Evolutionary conservation across 2,888 invertebrate genomes (phyloP).

Genomic region (Drosophila lutescens): DNA sequence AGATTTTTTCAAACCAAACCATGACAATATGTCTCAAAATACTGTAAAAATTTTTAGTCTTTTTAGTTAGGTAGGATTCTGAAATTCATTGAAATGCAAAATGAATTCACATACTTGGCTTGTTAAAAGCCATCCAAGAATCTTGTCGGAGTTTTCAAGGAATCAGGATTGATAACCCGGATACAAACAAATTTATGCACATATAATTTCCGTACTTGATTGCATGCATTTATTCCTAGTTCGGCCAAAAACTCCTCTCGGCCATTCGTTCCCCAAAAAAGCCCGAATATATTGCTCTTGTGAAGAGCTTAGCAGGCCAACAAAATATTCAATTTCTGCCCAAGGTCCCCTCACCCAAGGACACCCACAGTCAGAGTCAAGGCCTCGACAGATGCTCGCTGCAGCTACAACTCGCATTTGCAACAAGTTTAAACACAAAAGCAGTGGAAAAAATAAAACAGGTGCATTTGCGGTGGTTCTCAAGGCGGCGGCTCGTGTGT

Average conservation of each 20-base stretch:
- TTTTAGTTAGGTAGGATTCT: background rate
- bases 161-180: background rate
- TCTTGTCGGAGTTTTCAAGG: background rate
- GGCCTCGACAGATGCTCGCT: slow-evolving; percentile 49
- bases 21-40: no score
- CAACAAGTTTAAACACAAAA: slow-evolving; percentile 65
- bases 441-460: slow-evolving; percentile 18
- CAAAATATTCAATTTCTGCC: slow-evolving; percentile 65
- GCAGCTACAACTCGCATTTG: slow-evolving; percentile 42
- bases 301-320: slow-evolving; percentile 31
- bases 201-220: slow-evolving; percentile 1
- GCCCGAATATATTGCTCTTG: slow-evolving; percentile 13
- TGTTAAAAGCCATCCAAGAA: background rate
- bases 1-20: no score
- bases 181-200: background rate
- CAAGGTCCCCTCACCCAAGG: slow-evolving; percentile 60
- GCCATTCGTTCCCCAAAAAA: background rate
- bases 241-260: background rate
- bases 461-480: slow-evolving; percentile 47
- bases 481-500: slow-evolving; percentile 53
- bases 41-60: no score
- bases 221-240: slow-evolving; percentile 9
- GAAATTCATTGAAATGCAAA: background rate
- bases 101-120: background rate
- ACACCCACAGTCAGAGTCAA: slow-evolving; percentile 66